phyloP scores from a whole-genome alignment of 2,797 vertebrate genomes.

The Sebastes reedi region DNA sequence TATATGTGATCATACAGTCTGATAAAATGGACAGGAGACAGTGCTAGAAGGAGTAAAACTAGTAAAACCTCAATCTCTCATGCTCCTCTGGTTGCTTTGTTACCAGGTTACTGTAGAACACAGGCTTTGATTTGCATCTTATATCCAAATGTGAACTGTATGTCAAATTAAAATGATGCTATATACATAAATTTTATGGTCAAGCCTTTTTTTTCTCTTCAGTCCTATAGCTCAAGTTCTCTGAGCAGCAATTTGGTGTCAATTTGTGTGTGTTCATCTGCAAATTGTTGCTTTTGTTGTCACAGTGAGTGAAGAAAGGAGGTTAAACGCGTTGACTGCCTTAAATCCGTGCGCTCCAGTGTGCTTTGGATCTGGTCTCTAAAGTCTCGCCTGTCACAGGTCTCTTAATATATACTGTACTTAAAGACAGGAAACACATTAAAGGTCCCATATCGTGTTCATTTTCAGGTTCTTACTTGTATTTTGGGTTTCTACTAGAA shows the following conservation, averaged over 20 bases:
- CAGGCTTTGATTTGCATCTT: not conserved
- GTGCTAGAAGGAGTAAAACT: not conserved
- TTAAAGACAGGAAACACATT: not conserved
- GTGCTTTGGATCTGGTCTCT: no score
- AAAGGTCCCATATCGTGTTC: no score
- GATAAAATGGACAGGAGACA: not conserved
- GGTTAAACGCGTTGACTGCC: no score
- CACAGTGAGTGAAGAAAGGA: not conserved
- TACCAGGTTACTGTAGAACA: not conserved
- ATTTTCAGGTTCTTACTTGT: no score
- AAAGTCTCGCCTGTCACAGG: no score
- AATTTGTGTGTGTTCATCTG: not conserved
- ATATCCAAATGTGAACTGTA: not conserved
- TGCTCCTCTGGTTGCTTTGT: not conserved
- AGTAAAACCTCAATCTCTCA: not conserved
- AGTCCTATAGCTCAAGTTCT: not conserved
- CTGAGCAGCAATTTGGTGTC: not conserved
- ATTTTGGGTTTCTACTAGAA: no score
- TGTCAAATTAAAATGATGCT: not conserved
- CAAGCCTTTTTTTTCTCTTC: not conserved
- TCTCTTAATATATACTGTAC: no score
- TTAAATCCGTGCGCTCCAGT: no score
- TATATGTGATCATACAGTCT: not conserved
- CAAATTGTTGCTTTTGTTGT: not conserved
- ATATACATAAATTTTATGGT: not conserved